Conservation (phyloP, 2,888 invertebrate genomes). For the Camponotus fellah region DNA sequence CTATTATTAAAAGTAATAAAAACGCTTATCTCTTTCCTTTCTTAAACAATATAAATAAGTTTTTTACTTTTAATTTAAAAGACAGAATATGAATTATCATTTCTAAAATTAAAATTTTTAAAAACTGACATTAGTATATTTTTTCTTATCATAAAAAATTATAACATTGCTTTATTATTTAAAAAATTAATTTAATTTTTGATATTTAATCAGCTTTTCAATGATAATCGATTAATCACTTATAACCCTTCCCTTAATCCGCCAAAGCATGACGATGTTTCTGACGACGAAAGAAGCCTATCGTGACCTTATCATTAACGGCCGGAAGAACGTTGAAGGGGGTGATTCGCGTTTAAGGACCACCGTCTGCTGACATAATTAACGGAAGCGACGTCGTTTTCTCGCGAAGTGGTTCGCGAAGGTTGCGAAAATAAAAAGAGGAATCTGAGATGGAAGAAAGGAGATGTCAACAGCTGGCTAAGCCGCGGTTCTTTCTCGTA, state of each 20-base stretch:
- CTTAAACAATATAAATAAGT: not conserved
- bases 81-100: not conserved
- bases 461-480: slow-evolving; percentile 70
- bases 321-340: slow-evolving; percentile 62
- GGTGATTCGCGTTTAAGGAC: slow-evolving; percentile 75
- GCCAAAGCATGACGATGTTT: slow-evolving; percentile 38
- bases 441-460: slow-evolving; percentile 27
- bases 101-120: not conserved
- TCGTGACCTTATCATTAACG: slow-evolving; percentile 66
- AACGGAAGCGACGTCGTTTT: slow-evolving; percentile 74
- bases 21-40: not conserved
- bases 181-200: not conserved
- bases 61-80: not conserved
- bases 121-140: not conserved
- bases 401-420: slow-evolving; percentile 44
- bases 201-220: not conserved
- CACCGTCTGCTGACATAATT: slow-evolving; percentile 77
- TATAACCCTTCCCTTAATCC: slow-evolving; percentile 34
- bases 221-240: not conserved
- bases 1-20: not conserved
- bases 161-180: not conserved
- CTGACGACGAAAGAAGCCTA: slow-evolving; percentile 38
- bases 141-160: not conserved
- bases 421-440: slow-evolving; percentile 64
- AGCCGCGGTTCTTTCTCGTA: slow-evolving; percentile 63